Evolutionary conservation across 2,113 vertebrate species (phyloP).

Genomic region (Myxocyprinus asiaticus): DNA sequence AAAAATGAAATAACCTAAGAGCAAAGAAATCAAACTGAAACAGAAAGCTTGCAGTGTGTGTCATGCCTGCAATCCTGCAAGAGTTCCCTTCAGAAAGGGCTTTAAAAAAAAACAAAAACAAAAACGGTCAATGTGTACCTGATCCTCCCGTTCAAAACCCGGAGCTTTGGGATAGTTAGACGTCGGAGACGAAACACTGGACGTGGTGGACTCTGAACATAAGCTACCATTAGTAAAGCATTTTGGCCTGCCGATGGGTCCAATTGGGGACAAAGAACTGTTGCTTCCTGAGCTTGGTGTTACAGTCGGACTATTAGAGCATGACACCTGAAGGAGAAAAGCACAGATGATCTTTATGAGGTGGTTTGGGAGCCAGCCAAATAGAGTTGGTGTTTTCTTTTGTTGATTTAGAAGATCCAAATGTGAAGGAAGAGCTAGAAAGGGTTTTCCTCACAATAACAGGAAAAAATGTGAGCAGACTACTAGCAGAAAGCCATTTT

Average conservation of each 20-base stretch:
- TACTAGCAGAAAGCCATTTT: no score
- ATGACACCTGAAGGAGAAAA: slow-evolving; percentile 82
- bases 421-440: no score
- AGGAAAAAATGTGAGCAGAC: no score
- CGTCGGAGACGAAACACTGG: slow-evolving; percentile 79
- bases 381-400: neutral
- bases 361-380: slow-evolving; percentile 13
- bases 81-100: slow-evolving; percentile 20
- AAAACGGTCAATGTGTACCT: slow-evolving; percentile 74
- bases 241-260: slow-evolving; percentile 80
- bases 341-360: slow-evolving; percentile 69
- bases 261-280: slow-evolving; percentile 83
- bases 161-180: slow-evolving; percentile 84
- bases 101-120: no score
- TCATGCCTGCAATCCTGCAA: slow-evolving; percentile 38
- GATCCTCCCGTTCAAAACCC: slow-evolving; percentile 86
- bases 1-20: slow-evolving; percentile 17
- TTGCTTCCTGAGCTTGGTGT: slow-evolving; percentile 83
- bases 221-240: slow-evolving; percentile 79
- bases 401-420: neutral
- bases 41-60: slow-evolving; percentile 33
- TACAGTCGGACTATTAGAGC: slow-evolving; percentile 82
- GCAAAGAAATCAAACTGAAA: slow-evolving; percentile 15
- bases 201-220: slow-evolving; percentile 80
- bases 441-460: no score